These are phyloP conservation scores for Branchellion lobata DNA, from an alignment of 2,888 invertebrate genomes.

Conservation along the genomic window DNA sequence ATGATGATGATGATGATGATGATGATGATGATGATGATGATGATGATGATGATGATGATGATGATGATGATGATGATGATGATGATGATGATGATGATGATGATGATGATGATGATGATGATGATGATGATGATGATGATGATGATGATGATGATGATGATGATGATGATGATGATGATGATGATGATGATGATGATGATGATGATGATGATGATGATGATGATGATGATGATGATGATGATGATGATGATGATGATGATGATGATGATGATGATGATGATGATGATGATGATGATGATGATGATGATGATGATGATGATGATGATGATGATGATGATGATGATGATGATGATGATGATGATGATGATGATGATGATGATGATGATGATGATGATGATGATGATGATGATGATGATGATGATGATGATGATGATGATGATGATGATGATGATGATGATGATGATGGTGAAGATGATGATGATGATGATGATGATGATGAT, in stretches of 20 bases:
- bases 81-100: constrained; percentile 38
- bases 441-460: constrained; percentile 34
- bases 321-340: constrained; percentile 42
- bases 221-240: constrained; percentile 22
- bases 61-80: constrained; percentile 30
- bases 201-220: constrained; percentile 40
- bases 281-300: constrained; percentile 35
- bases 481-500: constrained; percentile 25
- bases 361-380: constrained; percentile 41
- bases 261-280: constrained; percentile 35
- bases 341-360: constrained; percentile 34
- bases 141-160: constrained; percentile 38
- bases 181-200: constrained; percentile 33
- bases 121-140: constrained; percentile 33
- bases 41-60: constrained; percentile 31
- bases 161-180: constrained; percentile 26
- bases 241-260: constrained; percentile 32
- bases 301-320: constrained; percentile 41
- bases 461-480: constrained; percentile 30
- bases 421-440: constrained; percentile 42
- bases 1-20: constrained; percentile 28
- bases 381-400: constrained; percentile 39
- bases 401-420: constrained; percentile 38
- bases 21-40: constrained; percentile 39
- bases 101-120: constrained; percentile 28